Base-by-base conservation (phyloP, 2,797 vertebrate genomes). In the Microchirus variegatus region DNA sequence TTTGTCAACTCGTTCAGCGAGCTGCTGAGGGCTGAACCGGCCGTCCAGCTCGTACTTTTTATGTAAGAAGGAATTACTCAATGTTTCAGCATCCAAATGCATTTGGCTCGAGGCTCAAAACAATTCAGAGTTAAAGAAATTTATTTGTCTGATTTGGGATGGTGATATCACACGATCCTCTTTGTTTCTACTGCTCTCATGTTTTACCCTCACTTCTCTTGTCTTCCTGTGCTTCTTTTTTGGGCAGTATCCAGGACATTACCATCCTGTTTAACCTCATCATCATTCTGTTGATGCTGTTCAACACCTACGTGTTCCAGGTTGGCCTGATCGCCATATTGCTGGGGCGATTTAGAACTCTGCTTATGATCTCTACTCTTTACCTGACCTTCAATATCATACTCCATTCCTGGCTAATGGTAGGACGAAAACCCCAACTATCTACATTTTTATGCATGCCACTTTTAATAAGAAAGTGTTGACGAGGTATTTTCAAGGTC, bases 281-380 rank as follows among this genome's bases (percentile, higher is more conserved):
- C 94, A 95, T 98, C 72, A 75, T 98, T 67, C 95, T 97, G 87
- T 87, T 98, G 89, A 97, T 97, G 96, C 93, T 98, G 83, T 98
- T 98, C 84, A 98, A 96, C 92, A 98, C 96, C 68, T 97, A 95
- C 87, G 92, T 98, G 58, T 98, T 98, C 93, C 96, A 96, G 85
- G 95, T 96, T 0, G 96, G 96, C 10, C 86, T 98, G 80, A 94
- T 98, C 35, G 94, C 88, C 47, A 90, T 98, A 1, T 89, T 98
- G 2, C 91, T 96, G 81, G 94, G 93, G 47, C 94, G 96, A 3
- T 97, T 97, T 89, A 95, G 95, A 81, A 91, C 93, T 1, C 93
- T 95, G 67, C 94, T 98, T 76, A 40, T 96, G 70, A 83, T 96
- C 57, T 94, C 94, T 0, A 90, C 87, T 0, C 77, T 94, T 67